Percentiles rank a stretch among this genome's conserved stretches.
Evolutionary conservation across 2,113 vertebrate genomes (phyloP).

Genomic region (Macquaria australasica): DNA sequence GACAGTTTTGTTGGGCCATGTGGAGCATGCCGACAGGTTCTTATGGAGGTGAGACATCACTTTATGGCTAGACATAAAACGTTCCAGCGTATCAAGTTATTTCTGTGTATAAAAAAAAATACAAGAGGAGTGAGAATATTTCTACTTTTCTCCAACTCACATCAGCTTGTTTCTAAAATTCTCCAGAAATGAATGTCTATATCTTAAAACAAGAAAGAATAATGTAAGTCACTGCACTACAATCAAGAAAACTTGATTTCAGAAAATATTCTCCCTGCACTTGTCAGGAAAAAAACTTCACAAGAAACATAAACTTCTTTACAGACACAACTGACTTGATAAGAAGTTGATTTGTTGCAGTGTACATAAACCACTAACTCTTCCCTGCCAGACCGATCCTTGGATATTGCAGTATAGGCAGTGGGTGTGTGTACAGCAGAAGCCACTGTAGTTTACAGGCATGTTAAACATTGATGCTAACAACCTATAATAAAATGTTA

Average conservation of each 20-base stretch:
- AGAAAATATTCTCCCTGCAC: neutral
- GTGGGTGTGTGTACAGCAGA: neutral
- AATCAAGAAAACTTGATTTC: neutral
- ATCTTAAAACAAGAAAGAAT: too few relatives aligned
- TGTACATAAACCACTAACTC: neutral
- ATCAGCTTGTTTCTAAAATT: too few relatives aligned
- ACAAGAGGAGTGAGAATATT: too few relatives aligned
- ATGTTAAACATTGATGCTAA: conserved; percentile 22
- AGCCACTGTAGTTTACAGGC: neutral
- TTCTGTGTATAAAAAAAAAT: neutral
- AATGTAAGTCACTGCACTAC: too few relatives aligned
- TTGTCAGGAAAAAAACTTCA: too few relatives aligned
- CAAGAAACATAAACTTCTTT: too few relatives aligned
- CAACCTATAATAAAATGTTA: neutral
- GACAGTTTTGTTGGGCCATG: conserved; percentile 90
- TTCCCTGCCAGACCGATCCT: neutral
- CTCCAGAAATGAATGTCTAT: too few relatives aligned
- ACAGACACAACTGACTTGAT: neutral
- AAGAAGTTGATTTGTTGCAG: neutral
- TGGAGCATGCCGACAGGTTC: conserved; percentile 93
- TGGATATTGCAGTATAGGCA: neutral
- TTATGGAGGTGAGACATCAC: conserved; percentile 89
- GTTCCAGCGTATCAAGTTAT: neutral
- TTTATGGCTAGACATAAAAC: neutral
- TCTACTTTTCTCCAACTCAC: too few relatives aligned